A percentile compares a stretch with the other conserved stretches of the same genome.
Conservation (phyloP, 2,797 vertebrate species). For the Taeniopygia guttata region DNA sequence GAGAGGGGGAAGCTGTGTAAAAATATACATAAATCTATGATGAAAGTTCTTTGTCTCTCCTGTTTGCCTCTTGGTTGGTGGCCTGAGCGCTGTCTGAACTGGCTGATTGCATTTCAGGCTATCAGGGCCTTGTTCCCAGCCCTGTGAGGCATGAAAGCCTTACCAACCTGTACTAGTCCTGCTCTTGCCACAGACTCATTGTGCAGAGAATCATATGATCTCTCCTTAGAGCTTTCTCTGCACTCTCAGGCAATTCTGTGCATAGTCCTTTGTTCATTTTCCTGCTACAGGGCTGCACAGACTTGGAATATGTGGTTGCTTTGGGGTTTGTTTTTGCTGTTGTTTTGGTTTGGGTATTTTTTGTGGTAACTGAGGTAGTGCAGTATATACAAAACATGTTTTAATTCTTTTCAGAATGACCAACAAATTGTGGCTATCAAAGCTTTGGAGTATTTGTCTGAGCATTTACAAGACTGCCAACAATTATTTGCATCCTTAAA, state of each 20-base stretch:
- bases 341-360: background rate
- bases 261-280: background rate
- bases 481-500: constrained; percentile 84
- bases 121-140: background rate
- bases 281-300: background rate
- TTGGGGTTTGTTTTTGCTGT: background rate
- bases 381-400: background rate
- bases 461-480: constrained; percentile 76
- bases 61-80: background rate
- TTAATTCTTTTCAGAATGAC: constrained; percentile 76
- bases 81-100: background rate
- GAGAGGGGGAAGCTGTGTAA: background rate
- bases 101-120: background rate
- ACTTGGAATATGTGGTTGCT: background rate
- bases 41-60: background rate
- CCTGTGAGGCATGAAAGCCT: background rate
- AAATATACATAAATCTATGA: background rate
- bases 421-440: constrained; percentile 81
- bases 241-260: background rate
- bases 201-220: background rate
- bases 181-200: background rate
- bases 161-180: background rate
- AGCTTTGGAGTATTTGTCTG: constrained; percentile 84
- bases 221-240: background rate
- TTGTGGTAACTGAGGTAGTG: background rate